Evolutionary conservation across 2,888 invertebrate genomes (phyloP), one percentile per base, ranked within the genome.

Genomic region (Timema cristinae): DNA sequence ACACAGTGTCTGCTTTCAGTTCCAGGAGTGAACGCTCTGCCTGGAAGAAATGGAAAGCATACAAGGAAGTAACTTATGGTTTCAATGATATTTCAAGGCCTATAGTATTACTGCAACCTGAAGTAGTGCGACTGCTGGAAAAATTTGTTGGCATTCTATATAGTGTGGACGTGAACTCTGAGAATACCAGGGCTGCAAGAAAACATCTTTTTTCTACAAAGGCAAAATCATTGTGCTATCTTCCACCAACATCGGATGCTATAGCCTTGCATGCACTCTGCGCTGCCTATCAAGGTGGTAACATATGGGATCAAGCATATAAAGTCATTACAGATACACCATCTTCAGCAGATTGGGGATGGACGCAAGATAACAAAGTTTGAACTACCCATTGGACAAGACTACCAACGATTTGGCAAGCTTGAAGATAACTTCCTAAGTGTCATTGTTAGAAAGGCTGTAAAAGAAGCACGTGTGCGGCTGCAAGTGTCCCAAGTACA

Each of bases 21-120:
- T 56, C 56, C 13, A 56, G 56, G 16, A 16, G 56, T 56, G 16
- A 10, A 56, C 6, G 56, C n/a, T 56, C 56, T 10, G 56, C 56
- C 16, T 56, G 6, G 56, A 56, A 56, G 56, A 56, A 56, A 56
- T 56, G 56, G 56, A 56, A 56, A 56, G 13, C 56, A 56, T 56
- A 56, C 56, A 6, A 56, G 7, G 6, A 56, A 56, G 56, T 10
- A 56, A 56, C 56, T 56, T 16, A 13, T 56, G 56, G n/a, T 56
- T 56, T 56, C 56, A 10, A 13, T 7, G 56, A 6, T 56, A 56
- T 56, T 7, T 56, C 56, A 10, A 56, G 11, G 10, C 56, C 56
- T 56, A 6, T 10, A 7, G 10, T 56, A 56, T 7, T 7, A 56
- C 56, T 56, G 13, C 56, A 56, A 56, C 56, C 56, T 56, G 56